Base-by-base conservation (phyloP, 2,888 invertebrate species). In the Minunthozetes semirufus region DNA sequence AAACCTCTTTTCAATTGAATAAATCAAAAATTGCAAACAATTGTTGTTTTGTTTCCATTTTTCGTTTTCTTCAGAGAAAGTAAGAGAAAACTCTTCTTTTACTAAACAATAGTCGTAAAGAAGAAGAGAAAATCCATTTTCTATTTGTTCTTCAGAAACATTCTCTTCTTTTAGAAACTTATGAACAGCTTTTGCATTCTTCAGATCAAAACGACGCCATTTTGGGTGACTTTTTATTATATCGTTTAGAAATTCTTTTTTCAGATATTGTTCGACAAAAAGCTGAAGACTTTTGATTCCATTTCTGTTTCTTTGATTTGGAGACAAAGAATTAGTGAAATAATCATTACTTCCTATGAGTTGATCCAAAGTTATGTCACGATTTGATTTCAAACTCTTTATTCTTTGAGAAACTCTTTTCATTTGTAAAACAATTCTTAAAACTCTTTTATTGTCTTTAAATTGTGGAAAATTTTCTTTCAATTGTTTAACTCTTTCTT, bases 1-100 rank as follows among this genome's bases (percentile, higher is more conserved):
- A 17, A 29, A 63, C 6, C 11, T 63, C 63, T 33, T 63, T 63
- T 63, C 63, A 11, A 63, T 63, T 11, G 8, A 63, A 63, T 63
- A 63, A 33, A 63, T 33, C n/a, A 33, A n/a, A 38, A 63, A 13
- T 63, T 63, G 63, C 5, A 63, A 17, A n/a, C 27, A 33, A 63
- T n/a, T n/a, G 17, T 6, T 3, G 8, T 63, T 33, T 48, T 15
- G 48, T 13, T 9, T 48, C 48, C 15, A 17, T 48, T 17, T 13
- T 17, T 48, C 13, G 17, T 13, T 25, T 22, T 22, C 25, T 22
- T 22, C 25, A 9, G 5, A 15, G n/a, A 19, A 19, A 4, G 19
- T 3, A 42, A 9, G 42, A 42, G 42, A 6, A 22, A 53, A 25
- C 19, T 25, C n/a, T 1, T 13, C 25, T 2, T 15, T 6, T 8